Base-by-base conservation (phyloP, 2,797 vertebrate species). In the Acestrorhynchus altus region DNA sequence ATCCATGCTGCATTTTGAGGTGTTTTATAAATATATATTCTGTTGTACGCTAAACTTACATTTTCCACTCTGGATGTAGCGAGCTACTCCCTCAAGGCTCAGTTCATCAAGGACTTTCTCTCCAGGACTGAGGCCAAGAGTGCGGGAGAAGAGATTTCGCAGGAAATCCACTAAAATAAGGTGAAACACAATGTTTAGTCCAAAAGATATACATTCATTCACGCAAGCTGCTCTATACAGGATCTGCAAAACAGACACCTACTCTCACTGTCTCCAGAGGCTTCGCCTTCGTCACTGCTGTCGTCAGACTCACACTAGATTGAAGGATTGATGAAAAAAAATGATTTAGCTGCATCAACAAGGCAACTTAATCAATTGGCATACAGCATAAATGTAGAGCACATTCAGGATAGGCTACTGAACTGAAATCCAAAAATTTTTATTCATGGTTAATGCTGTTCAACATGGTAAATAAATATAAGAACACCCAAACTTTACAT, bases 101-200 rank as follows among this genome's bases (percentile, higher is more conserved):
- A 96, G 86, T 57, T 97, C 96, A 3, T 98, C 95, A 77, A 98
- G 85, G 71, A 96, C 92, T 70, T 94, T 95, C 40, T 96, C 95
- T 22, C 89, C 57, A 35, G 93, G 82, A 49, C 93, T 93, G 24
- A 97, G 86, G 40, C 94, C 94, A 79, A 96, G 86, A 0, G 94
- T 93, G 63, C 91, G 94, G 66, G 95, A 95, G 89, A 98, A 96
- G 13, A 97, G 90, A 81, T 90, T 94, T 20, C 95, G 94, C 77
- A 98, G 91, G 76, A 96, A 96, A 49, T 98, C 96, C 96, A 98
- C 96, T 97, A 82, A 24, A 20, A 81, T 42, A 15, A 18, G 22
- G 24, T 2, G 54, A 8, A 16, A 7, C 16, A 11, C 39, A n/a
- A 24, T 7, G 18, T 24, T 44, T 5, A n/a, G 61, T 1, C 22